Evolutionary conservation across 2,113 vertebrate genomes (phyloP), one percentile per base, ranked within the genome.

Genomic region (Pseudolaguvia tuberculata): DNA sequence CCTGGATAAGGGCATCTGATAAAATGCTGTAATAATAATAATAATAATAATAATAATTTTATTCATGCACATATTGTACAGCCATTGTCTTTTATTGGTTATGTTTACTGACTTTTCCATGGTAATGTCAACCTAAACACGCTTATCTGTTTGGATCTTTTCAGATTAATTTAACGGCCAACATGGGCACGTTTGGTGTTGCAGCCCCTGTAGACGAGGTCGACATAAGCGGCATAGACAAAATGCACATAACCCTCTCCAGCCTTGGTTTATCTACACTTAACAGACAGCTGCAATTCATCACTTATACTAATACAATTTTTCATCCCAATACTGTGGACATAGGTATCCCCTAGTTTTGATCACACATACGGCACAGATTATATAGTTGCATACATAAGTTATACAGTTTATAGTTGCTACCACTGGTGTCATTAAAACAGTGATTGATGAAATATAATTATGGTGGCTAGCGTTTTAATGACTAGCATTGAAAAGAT

Each of bases 201-300:
- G 91, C 90, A 6, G 94, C 93, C 1, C 85, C 88, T 72, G 93
- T 96, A 67, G 87, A 90, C n/a, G 78, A 48, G 1, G 91, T 97
- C 21, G 83, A 76, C 35, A 42, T 94, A 25, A 81, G 61, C n/a
- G 93, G 94, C 51, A 88, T 78, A 8, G 93, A 93, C 42, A 81
- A 90, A 76, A 87, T 86, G 53, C 83, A 73, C 18, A 88, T 95
- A 47, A 85, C 25, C 0, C 70, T 97, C 45, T 81, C 85, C 0
- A 93, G 93, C 80, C 29, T 74, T 35, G 78, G 27, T 9, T 85
- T 93, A 21, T 78, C 92, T 21, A 79, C 88, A 68, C 89, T 98
- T 53, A 98, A 98, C 82, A 85, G 89, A 42, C 95, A 96, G 78
- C 87, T 98, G n/a, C 92, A 95, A 73, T 92, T 96, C 4, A 79